Evolutionary conservation across 2,113 vertebrate species (phyloP).

Genomic region (Halcyon senegalensis): DNA sequence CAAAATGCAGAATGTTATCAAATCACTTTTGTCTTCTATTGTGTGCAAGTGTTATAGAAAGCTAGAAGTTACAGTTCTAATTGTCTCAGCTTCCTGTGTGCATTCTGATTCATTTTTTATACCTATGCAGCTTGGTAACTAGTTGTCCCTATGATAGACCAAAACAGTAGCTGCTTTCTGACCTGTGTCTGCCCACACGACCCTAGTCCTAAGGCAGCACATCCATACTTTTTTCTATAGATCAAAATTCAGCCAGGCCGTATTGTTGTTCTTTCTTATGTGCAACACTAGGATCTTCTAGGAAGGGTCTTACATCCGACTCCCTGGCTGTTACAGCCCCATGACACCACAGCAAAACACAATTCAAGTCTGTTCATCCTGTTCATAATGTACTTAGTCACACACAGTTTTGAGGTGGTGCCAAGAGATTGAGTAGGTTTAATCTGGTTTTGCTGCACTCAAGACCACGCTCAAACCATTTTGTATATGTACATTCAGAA

Average conservation of each 20-base stretch:
- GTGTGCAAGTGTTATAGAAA: neutral
- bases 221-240: neutral
- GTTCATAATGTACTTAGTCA: neutral
- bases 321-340: neutral
- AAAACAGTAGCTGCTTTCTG: neutral
- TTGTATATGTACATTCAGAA: neutral
- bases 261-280: neutral
- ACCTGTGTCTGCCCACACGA: fast-evolving
- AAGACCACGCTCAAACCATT: neutral
- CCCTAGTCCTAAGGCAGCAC: neutral
- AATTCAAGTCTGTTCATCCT: fast-evolving
- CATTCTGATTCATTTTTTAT: neutral
- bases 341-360: neutral
- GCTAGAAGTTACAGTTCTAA: neutral
- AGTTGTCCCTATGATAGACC: neutral
- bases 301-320: neutral
- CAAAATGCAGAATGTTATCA: neutral
- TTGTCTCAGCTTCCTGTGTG: neutral
- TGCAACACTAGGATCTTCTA: neutral
- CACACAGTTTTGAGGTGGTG: neutral
- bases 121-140: neutral
- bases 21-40: neutral
- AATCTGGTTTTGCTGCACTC: neutral
- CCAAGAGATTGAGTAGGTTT: neutral
- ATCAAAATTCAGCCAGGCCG: neutral